A percentile compares a stretch with the other conserved stretches of the same genome.
phyloP scores from a whole-genome alignment of 1,140 invertebrate genomes.

The Drosophila bocqueti region DNA sequence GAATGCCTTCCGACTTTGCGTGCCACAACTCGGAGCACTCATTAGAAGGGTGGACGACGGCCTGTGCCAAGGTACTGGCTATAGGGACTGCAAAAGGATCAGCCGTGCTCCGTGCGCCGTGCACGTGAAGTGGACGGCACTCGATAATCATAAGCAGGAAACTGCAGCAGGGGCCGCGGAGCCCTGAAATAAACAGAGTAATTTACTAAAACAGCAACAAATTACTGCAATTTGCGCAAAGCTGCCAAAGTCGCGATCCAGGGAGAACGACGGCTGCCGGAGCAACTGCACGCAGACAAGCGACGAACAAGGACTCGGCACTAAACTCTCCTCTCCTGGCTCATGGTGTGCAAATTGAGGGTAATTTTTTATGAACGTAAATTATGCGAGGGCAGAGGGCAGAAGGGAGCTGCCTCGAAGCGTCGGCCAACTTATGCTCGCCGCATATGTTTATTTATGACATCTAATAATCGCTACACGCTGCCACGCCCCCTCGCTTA shows the following conservation, averaged over 20 bases:
- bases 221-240: slow-evolving; percentile 81
- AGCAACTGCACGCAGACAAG: slow-evolving; percentile 32
- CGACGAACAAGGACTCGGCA: slow-evolving; percentile 23
- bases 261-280: slow-evolving; percentile 6
- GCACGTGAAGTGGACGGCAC: slow-evolving; percentile 60
- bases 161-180: slow-evolving; percentile 36
- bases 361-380: slow-evolving; percentile 78
- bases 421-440: slow-evolving; percentile 59
- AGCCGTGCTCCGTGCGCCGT: slow-evolving; percentile 9
- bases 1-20: slow-evolving; percentile 45
- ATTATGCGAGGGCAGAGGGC: slow-evolving; percentile 60
- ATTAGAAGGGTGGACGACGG: slow-evolving; percentile 27
- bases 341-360: slow-evolving; percentile 70
- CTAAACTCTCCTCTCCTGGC: slow-evolving; percentile 32
- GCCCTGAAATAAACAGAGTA: slow-evolving; percentile 73
- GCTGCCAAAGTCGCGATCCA: slow-evolving; percentile 67
- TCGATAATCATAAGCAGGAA: slow-evolving; percentile 74
- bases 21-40: slow-evolving; percentile 46
- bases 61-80: not conserved
- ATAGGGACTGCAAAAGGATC: slow-evolving; percentile 20
- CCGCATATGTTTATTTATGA: slow-evolving; percentile 83
- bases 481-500: slow-evolving; percentile 62
- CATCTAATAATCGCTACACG: slow-evolving; percentile 72
- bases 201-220: slow-evolving; percentile 84
- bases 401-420: not conserved